A percentile compares a stretch with the other conserved stretches of the same genome.
phyloP scores from a whole-genome alignment of 2,113 vertebrate species.

The Crocuta crocuta region DNA sequence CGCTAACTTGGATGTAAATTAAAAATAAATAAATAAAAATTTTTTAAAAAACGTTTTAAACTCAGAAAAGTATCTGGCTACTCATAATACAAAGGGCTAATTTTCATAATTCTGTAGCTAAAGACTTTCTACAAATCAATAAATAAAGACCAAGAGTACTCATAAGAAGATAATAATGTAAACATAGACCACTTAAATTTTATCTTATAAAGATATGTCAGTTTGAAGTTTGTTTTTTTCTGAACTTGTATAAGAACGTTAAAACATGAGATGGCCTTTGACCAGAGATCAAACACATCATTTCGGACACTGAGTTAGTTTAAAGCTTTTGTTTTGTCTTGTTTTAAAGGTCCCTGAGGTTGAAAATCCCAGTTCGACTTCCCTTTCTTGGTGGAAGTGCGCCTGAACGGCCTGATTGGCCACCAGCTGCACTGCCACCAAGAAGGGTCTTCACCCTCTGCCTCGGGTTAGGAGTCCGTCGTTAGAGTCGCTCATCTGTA shows the following conservation, averaged over 20 bases:
- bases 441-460: not conserved
- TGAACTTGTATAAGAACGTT: not conserved
- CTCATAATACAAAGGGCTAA: too few species aligned
- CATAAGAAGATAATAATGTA: not conserved
- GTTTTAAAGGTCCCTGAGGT: not conserved
- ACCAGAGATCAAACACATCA: rapidly evolving
- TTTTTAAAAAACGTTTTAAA: too few species aligned
- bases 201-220: not conserved
- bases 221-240: not conserved
- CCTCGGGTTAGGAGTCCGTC: not conserved
- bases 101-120: too few species aligned
- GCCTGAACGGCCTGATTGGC: too few species aligned
- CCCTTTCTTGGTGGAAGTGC: not conserved
- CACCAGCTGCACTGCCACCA: too few species aligned
- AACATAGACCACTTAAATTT: not conserved
- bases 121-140: too few species aligned
- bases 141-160: too few species aligned
- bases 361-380: too few species aligned
- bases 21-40: too few species aligned
- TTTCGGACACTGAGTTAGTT: rapidly evolving
- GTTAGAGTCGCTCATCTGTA: not conserved
- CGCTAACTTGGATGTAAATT: too few species aligned
- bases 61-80: too few species aligned
- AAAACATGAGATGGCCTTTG: not conserved
- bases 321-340: too few species aligned